Evolutionary conservation across 2,113 vertebrate species (phyloP), one percentile per base, ranked within the genome.

Genomic region (Ptilonorhynchus violaceus): DNA sequence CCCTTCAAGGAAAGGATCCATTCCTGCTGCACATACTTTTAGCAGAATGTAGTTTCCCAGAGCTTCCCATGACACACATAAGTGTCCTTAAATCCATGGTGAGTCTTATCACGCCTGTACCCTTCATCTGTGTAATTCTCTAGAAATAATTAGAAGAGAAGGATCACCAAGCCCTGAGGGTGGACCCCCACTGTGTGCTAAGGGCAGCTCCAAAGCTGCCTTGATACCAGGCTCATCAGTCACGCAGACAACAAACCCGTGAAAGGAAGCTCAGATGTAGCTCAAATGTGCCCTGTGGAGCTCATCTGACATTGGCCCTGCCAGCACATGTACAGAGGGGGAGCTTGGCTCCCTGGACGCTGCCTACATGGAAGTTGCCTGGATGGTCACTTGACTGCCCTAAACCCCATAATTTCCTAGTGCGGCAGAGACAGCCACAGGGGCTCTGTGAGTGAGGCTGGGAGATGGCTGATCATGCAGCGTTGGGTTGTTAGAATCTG

Each of bases 111-210:
- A 64, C 4, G n/a, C 72, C 79, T 59, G 41, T 70, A 88, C 60
- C 75, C 47, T 90, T 94, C 47, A 88, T 74, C 75, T 77, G 79
- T 88, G 83, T 91, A 85, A 94, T 92, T 94, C 60, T 91, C 56
- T 86, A 94, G 64, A 94, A 95, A 93, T 94, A 96, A 95, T 93
- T 92, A 88, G 85, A 96, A 93, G 59, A 90, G 95, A 94, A 90
- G 53, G 72, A 92, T 93, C 95, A 88, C 44, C 79, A 81, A 60
- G 55, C 60, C 88, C 83, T 41, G 60, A 78, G 88, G 88, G 76
- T 75, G 50, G 49, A 85, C 73, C 53, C 90, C 88, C 58, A 58
- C 74, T 88, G 92, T 80, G 78, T 33, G 78, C 91, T 68, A 39
- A 7, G 13, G 92, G 86, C 13, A 0, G 22, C 73, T 94, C 80